These are phyloP conservation scores for Phaenicophaeus curvirostris DNA, from an alignment of 2,797 vertebrate genomes.

Conservation along the genomic window DNA sequence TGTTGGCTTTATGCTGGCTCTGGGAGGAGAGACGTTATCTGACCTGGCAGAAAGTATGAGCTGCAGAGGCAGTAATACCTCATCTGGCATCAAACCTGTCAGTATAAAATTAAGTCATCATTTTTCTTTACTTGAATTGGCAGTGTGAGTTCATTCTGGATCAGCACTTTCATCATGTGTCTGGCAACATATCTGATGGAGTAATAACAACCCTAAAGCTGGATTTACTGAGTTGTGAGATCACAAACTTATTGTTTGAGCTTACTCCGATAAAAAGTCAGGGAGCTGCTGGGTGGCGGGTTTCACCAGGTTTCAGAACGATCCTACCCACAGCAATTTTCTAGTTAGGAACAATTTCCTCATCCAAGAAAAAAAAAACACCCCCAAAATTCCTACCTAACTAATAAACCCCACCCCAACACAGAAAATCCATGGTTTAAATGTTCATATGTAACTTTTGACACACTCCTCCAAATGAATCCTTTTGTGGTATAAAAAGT, in stretches of 20 bases:
- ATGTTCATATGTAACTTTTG: constrained; percentile 41
- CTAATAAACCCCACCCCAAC: background rate
- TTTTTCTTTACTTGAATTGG: constrained; percentile 60
- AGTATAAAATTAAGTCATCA: constrained; percentile 54
- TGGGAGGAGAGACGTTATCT: background rate
- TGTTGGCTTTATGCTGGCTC: background rate
- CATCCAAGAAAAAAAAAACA: background rate
- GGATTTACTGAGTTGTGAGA: constrained; percentile 52
- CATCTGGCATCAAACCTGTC: constrained; percentile 32
- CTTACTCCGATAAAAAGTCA: constrained; percentile 13
- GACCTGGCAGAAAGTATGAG: background rate
- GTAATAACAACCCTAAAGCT: background rate
- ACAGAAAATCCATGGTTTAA: constrained; percentile 37
- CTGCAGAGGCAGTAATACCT: background rate
- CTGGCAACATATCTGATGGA: constrained; percentile 42
- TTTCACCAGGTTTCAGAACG: constrained; percentile 5
- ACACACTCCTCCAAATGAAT: constrained; percentile 2
- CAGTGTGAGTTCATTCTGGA: constrained; percentile 10
- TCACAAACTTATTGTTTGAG: constrained; percentile 25
- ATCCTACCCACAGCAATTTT: background rate
- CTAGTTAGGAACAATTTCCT: constrained; percentile 1
- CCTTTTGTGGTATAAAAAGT: constrained; percentile 48
- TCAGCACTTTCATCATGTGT: constrained; percentile 56
- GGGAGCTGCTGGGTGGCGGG: background rate
- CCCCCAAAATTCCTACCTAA: background rate